Base-by-base conservation (phyloP, 2,113 vertebrate species). In the Symphodus melops region DNA sequence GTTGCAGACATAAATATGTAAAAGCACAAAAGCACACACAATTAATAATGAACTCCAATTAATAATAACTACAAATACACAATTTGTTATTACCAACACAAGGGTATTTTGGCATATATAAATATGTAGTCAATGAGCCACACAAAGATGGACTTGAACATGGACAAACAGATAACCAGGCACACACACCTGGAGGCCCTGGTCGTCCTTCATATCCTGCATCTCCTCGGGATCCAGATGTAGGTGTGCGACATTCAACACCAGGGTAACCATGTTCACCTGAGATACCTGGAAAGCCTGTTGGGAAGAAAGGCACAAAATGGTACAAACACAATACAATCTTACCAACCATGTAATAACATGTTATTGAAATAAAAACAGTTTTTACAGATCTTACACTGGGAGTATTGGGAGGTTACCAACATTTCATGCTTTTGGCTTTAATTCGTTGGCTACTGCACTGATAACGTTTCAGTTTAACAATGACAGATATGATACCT, bases 141-240 rank as follows among this genome's bases (percentile, higher is more conserved):
- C 39, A 41, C 12, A 48, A 21, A 25, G 1, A 68, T 21, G 3
- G n/a, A 42, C 8, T 23, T n/a, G 19, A 46, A 58, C 21, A 51
- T 2, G 58, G 8, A 28, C 1, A 19, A 42, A 56, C 11, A 23
- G 2, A 62, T 23, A 0, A 52, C 23, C 33, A 62, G 1, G 37
- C 20, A 69, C 54, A 81, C 65, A 68, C 12, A 90, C 88, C 90
- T 74, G 66, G 72, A 1, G 28, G 66, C 48, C 88, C 90, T n/a
- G 67, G 8, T 42, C 44, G 72, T 25, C 90, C 89, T 65, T 72
- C 76, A 66, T 55, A 72, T 58, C 90, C 90, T 51, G 6, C 0
- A 10, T 87, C 75, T 37, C 90, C 90, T 0, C 7, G 0, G 3
- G 58, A 21, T 76, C 86, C 89, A 9, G 41, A 20, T 1, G 8